phyloP scores from a whole-genome alignment of 2,888 invertebrate species.

The Ectemnius continuus region DNA sequence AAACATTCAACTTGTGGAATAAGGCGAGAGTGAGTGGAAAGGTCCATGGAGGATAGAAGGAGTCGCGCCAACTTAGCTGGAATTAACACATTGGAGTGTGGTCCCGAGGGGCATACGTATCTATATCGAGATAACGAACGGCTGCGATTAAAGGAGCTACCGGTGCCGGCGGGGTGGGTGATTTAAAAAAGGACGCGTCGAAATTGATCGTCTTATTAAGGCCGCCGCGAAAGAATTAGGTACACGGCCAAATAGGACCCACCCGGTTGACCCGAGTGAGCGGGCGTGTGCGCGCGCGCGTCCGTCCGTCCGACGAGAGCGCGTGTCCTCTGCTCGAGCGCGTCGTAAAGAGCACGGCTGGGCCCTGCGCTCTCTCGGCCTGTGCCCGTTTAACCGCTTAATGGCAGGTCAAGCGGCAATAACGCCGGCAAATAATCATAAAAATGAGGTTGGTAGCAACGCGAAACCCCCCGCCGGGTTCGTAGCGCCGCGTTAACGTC shows the following conservation, averaged over 20 bases:
- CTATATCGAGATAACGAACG: background rate
- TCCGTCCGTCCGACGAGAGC: conserved; percentile 34
- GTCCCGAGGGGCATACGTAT: no score
- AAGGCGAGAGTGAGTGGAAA: conserved; percentile 9
- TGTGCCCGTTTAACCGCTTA: conserved; percentile 70
- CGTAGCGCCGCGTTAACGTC: conserved; percentile 59
- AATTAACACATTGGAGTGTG: no score
- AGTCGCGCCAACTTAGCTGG: background rate
- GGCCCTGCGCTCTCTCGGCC: conserved; percentile 45
- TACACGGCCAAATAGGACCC: conserved; percentile 37
- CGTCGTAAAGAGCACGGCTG: conserved; percentile 52
- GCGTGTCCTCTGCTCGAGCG: conserved; percentile 37
- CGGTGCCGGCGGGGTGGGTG: conserved; percentile 4
- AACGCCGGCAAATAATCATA: conserved; percentile 72
- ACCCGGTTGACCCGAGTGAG: conserved; percentile 33
- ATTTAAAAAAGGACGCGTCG: conserved; percentile 28
- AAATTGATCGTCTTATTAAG: conserved; percentile 34
- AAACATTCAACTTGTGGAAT: conserved; percentile 10
- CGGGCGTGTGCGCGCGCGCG: background rate
- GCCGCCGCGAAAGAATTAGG: conserved; percentile 33
- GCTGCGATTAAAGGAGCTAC: conserved; percentile 12
- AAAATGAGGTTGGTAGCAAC: conserved; percentile 69
- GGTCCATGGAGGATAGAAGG: no score
- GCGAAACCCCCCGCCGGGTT: conserved; percentile 58
- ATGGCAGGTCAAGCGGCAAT: conserved; percentile 73